These are phyloP conservation scores for Ondatra zibethicus DNA, from an alignment of 2,113 vertebrate species.

Conservation along the genomic window DNA sequence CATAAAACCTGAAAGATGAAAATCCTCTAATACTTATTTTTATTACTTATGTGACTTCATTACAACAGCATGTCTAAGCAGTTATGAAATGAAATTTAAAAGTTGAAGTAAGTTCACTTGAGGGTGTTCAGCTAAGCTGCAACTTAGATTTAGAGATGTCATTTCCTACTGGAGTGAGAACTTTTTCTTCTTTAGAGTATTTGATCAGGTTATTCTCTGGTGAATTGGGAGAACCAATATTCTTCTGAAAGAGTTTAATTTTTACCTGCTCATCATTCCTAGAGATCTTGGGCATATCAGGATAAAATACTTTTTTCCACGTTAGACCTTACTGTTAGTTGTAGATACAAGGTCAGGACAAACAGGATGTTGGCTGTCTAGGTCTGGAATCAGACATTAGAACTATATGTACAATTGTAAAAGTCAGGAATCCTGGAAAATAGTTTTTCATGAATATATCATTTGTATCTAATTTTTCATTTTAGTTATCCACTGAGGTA, in stretches of 20 bases:
- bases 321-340: neutral
- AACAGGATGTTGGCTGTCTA: neutral
- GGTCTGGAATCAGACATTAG: neutral
- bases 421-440: neutral
- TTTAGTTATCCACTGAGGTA: neutral
- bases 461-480: neutral
- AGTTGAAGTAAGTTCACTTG: constrained; percentile 6
- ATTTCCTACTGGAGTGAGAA: neutral
- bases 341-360: neutral
- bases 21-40: constrained; percentile 25
- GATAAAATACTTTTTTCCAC: neutral
- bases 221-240: neutral
- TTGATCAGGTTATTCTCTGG: neutral
- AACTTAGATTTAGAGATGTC: neutral
- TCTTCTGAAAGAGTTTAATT: constrained; percentile 51
- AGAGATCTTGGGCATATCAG: neutral
- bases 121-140: neutral
- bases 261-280: neutral
- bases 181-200: neutral
- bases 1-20: constrained; percentile 18
- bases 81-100: constrained; percentile 21
- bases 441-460: constrained; percentile 23
- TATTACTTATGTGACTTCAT: neutral
- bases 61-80: neutral
- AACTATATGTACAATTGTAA: neutral